Evolutionary conservation across 2,888 invertebrate genomes (phyloP).

Genomic region (Anoplius nigerrimus): DNA sequence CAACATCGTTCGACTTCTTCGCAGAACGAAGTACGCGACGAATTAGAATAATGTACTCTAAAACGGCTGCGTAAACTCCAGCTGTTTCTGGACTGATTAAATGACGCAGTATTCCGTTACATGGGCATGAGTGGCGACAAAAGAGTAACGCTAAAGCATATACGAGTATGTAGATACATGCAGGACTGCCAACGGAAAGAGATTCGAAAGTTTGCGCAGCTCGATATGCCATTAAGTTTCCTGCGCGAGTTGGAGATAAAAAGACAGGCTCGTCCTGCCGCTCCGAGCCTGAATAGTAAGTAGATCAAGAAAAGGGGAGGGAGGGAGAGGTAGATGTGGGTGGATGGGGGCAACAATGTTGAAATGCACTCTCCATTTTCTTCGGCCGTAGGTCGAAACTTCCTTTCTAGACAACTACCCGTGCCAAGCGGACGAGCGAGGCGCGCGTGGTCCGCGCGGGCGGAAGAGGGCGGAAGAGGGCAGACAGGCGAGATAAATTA

Average conservation of each 20-base stretch:
- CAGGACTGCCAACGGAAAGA: neutral
- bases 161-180: too few relatives aligned
- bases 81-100: too few relatives aligned
- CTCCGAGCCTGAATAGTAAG: conserved; percentile 18
- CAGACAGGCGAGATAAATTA: conserved; percentile 42
- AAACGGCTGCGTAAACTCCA: too few relatives aligned
- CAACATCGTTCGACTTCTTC: too few relatives aligned
- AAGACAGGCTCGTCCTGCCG: neutral
- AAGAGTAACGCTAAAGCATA: too few relatives aligned
- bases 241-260: neutral
- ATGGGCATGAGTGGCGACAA: too few relatives aligned
- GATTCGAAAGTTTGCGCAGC: neutral
- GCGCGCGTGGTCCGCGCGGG: conserved; percentile 18
- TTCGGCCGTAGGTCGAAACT: conserved; percentile 32
- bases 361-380: conserved; percentile 12
- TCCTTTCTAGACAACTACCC: conserved; percentile 32
- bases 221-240: conserved; percentile 6
- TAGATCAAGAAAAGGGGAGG: neutral
- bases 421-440: conserved; percentile 19
- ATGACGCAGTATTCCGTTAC: too few relatives aligned
- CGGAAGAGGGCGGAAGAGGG: neutral
- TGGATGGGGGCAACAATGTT: neutral
- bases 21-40: too few relatives aligned
- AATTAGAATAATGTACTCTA: too few relatives aligned
- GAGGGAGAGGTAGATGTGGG: neutral